These are phyloP conservation scores for Leptoclinus maculatus DNA, from an alignment of 2,797 vertebrate genomes.

Conservation along the genomic window DNA sequence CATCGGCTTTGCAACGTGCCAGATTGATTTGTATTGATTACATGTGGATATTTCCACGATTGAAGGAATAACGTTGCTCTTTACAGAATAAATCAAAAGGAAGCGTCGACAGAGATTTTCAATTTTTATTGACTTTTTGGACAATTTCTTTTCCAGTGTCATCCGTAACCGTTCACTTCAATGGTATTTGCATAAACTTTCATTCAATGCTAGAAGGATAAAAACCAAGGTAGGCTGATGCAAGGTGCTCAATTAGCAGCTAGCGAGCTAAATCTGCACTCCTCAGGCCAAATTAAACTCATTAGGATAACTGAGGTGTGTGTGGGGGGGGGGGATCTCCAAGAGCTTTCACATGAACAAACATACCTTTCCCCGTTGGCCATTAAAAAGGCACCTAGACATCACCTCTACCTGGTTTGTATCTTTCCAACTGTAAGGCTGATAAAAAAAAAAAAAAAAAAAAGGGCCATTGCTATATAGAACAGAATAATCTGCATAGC, in stretches of 20 bases:
- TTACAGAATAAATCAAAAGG: background rate
- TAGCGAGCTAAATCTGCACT: slow-evolving; percentile 55
- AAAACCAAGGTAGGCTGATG: slow-evolving; percentile 73
- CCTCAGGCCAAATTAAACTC: slow-evolving; percentile 40
- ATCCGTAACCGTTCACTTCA: slow-evolving; percentile 91
- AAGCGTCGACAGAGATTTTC: slow-evolving; percentile 69
- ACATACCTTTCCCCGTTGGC: slow-evolving; percentile 53
- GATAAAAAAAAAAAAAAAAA: slow-evolving; percentile 61
- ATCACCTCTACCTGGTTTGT: slow-evolving; percentile 74
- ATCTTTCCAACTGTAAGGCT: slow-evolving; percentile 95
- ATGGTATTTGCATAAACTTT: slow-evolving; percentile 92
- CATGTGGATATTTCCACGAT: too few relatives aligned
- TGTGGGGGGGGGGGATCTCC: slow-evolving; percentile 12
- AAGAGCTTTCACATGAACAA: slow-evolving; percentile 33
- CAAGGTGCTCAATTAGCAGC: slow-evolving; percentile 58
- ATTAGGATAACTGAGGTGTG: slow-evolving; percentile 34
- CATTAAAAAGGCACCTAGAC: slow-evolving; percentile 53
- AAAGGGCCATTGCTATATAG: slow-evolving; percentile 90
- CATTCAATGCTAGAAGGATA: slow-evolving; percentile 79
- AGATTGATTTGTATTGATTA: background rate
- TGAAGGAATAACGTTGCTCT: background rate
- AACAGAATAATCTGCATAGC: slow-evolving; percentile 84
- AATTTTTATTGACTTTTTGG: slow-evolving; percentile 88
- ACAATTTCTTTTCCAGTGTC: slow-evolving; percentile 96
- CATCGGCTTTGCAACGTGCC: background rate